A percentile compares a stretch with the other conserved stretches of the same genome.
Evolutionary conservation across 1,140 invertebrate genomes (phyloP).

Genomic region (Manduca sexta): DNA sequence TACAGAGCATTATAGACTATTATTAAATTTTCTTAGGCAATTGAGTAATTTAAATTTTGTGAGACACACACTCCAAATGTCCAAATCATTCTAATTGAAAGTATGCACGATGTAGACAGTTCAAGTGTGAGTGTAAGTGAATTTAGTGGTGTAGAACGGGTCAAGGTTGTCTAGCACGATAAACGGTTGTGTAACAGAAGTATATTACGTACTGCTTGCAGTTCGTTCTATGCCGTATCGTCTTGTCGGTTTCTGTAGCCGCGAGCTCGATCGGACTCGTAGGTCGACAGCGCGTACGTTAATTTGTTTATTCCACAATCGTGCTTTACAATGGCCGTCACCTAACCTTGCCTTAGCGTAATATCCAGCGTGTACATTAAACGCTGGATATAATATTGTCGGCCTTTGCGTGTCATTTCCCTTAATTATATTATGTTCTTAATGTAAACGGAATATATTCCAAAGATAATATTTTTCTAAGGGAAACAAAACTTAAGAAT

Average conservation of each 20-base stretch:
- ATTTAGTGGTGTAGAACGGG: constrained; percentile 38
- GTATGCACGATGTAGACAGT: background rate
- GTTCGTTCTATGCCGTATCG: constrained; percentile 14
- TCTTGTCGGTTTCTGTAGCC: constrained; percentile 14
- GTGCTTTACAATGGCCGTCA: constrained; percentile 16
- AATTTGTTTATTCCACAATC: constrained; percentile 17
- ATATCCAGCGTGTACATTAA: constrained; percentile 12
- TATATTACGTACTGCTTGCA: constrained; percentile 10
- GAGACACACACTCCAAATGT: too few relatives aligned
- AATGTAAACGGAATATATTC: background rate
- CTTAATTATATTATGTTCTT: constrained; percentile 15
- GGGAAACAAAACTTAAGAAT: too few relatives aligned
- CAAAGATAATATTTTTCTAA: background rate
- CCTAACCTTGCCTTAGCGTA: constrained; percentile 21
- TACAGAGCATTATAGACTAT: too few relatives aligned
- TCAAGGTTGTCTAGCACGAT: constrained; percentile 38
- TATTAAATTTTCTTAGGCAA: background rate
- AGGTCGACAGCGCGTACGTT: background rate
- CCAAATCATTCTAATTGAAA: too few relatives aligned
- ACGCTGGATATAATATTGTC: constrained; percentile 11
- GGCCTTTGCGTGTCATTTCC: constrained; percentile 15
- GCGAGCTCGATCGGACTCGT: constrained; percentile 7
- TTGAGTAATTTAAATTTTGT: background rate
- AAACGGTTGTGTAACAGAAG: constrained; percentile 30
- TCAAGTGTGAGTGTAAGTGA: constrained; percentile 33